Conservation (phyloP, 2,113 vertebrate species). For the Hymenochirus boettgeri region DNA sequence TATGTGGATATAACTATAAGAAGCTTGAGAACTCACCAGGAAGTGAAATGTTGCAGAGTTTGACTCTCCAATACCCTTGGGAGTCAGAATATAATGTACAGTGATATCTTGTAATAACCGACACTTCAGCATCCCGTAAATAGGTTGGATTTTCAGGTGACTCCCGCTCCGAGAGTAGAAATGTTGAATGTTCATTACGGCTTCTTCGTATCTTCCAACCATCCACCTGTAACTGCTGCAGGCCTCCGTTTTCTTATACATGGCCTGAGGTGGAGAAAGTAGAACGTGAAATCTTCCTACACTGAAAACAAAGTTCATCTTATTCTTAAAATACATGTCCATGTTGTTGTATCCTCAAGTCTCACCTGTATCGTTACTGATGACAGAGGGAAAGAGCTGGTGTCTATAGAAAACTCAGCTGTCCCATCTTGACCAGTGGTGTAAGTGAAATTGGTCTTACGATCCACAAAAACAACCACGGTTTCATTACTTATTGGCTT, state of each 20-base stretch:
- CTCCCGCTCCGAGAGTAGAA: constrained; percentile 62
- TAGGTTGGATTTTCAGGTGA: constrained; percentile 57
- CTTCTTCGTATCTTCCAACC: constrained; percentile 15
- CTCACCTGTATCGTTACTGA: too few relatives aligned
- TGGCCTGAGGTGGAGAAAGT: constrained; percentile 50
- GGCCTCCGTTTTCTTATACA: constrained; percentile 20
- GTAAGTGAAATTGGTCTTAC: constrained; percentile 45
- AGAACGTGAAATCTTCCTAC: neutral
- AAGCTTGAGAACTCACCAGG: constrained; percentile 64
- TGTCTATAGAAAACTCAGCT: constrained; percentile 58
- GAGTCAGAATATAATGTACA: constrained; percentile 55
- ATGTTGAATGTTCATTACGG: constrained; percentile 23
- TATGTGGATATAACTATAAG: too few relatives aligned
- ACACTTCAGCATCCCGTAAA: constrained; percentile 47
- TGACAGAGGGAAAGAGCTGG: constrained; percentile 33
- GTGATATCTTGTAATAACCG: constrained; percentile 38
- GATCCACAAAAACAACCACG: constrained; percentile 45
- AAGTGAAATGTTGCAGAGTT: constrained; percentile 55
- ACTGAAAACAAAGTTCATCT: too few relatives aligned
- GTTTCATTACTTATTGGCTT: constrained; percentile 54
- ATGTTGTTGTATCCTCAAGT: too few relatives aligned
- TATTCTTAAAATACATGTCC: too few relatives aligned
- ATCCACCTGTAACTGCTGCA: constrained; percentile 52
- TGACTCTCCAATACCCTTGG: constrained; percentile 30
- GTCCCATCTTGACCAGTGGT: constrained; percentile 58